Percentiles rank a stretch among this genome's conserved stretches.
phyloP scores from a whole-genome alignment of 1,140 invertebrate species.

The Chrysomallon squamiferum region DNA sequence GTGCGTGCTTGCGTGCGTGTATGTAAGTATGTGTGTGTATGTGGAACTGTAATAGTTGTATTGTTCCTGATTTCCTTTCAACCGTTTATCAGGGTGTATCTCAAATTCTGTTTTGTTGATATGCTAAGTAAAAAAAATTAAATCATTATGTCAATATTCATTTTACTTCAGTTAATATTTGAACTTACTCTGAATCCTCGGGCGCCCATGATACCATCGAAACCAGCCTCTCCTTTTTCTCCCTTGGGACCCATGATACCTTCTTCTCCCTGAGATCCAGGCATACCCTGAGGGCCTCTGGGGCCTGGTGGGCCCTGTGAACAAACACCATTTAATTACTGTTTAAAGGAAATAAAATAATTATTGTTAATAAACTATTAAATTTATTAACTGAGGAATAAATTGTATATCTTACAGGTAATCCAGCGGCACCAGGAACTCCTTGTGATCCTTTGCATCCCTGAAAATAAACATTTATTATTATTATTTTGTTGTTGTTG shows the following conservation, averaged over 20 bases:
- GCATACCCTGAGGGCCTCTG: slow-evolving; percentile 9
- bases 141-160: too few species aligned
- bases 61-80: too few species aligned
- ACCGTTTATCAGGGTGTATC: too few species aligned
- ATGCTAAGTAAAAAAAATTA: too few species aligned
- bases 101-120: too few species aligned
- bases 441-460: too few species aligned
- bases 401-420: background rate
- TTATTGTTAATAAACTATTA: background rate
- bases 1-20: too few species aligned
- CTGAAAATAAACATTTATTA: too few species aligned
- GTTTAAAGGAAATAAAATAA: background rate
- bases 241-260: slow-evolving; percentile 9
- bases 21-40: too few species aligned
- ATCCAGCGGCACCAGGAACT: background rate
- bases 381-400: background rate
- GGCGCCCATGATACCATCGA: slow-evolving; percentile 11
- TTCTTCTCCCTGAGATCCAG: slow-evolving; percentile 6
- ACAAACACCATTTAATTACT: background rate
- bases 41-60: too few species aligned
- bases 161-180: background rate
- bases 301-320: slow-evolving; percentile 13
- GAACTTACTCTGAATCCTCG: slow-evolving; percentile 15
- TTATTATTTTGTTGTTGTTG: too few species aligned
- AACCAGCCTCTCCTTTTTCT: slow-evolving; percentile 10